phyloP scores from a whole-genome alignment of 2,113 vertebrate species.

The Natator depressus region DNA sequence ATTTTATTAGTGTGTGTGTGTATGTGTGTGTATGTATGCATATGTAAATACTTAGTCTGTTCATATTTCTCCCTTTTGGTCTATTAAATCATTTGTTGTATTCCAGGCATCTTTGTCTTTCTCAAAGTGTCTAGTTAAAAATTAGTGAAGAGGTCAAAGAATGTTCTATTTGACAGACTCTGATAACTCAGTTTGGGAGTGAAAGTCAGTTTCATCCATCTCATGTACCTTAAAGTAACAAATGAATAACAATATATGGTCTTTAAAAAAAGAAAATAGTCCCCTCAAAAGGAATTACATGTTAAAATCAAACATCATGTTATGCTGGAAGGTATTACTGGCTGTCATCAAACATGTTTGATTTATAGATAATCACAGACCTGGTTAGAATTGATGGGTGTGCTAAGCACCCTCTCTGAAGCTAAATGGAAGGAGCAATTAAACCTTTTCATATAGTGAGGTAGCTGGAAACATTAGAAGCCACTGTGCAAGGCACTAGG shows the following conservation, averaged over 20 bases:
- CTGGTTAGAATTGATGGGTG: not conserved
- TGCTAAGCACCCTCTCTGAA: not conserved
- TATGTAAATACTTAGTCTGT: not conserved
- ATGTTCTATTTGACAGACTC: not conserved
- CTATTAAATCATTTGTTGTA: not conserved
- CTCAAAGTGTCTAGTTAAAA: not conserved
- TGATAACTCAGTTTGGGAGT: not conserved
- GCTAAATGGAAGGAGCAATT: not conserved
- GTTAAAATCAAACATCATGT: not conserved
- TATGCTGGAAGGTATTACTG: accelerated
- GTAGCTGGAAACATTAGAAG: too few species aligned
- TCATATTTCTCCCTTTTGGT: not conserved
- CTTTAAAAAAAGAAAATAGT: not conserved
- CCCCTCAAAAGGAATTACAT: not conserved
- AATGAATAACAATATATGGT: too few species aligned
- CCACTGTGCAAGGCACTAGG: not conserved
- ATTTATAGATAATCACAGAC: not conserved
- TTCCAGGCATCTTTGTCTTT: not conserved
- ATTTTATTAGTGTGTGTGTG: not conserved
- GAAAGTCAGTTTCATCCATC: not conserved
- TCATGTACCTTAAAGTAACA: too few species aligned
- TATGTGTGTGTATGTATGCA: not conserved
- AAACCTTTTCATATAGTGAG: accelerated
- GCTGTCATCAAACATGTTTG: not conserved
- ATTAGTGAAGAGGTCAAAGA: not conserved